phyloP scores from a whole-genome alignment of 2,113 vertebrate species.

The Motacilla tschutschensis region DNA sequence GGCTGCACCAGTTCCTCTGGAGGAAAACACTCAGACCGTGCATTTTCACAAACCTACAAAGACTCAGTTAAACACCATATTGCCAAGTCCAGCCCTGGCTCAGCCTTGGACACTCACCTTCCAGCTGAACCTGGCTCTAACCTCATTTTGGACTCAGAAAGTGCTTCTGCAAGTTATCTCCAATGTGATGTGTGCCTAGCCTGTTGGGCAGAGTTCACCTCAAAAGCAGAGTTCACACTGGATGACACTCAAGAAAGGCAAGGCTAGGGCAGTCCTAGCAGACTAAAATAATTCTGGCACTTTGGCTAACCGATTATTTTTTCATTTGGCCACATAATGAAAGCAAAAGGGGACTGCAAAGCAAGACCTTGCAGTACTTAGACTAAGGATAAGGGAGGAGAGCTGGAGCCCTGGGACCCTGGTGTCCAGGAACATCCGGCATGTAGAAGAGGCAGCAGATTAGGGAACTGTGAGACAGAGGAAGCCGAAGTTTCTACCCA shows the following conservation, averaged over 20 bases:
- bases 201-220: background rate
- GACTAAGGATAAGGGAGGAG: background rate
- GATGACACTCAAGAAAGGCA: background rate
- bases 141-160: background rate
- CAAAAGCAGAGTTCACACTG: background rate
- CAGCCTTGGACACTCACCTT: background rate
- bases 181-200: background rate
- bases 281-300: background rate
- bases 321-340: background rate
- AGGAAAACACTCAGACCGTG: background rate
- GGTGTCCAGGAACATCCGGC: background rate
- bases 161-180: background rate
- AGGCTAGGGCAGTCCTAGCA: background rate
- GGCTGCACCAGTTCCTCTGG: background rate
- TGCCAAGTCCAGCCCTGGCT: background rate
- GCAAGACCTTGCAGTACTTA: background rate
- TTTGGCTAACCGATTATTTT: background rate
- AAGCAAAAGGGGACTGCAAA: background rate
- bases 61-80: background rate
- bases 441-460: background rate
- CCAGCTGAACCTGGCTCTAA: background rate
- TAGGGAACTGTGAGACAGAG: background rate
- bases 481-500: background rate
- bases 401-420: background rate
- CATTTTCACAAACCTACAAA: background rate